A percentile compares a stretch with the other conserved stretches of the same genome.
Evolutionary conservation across 2,113 vertebrate species (phyloP).

Genomic region (Zootoca vivipara): DNA sequence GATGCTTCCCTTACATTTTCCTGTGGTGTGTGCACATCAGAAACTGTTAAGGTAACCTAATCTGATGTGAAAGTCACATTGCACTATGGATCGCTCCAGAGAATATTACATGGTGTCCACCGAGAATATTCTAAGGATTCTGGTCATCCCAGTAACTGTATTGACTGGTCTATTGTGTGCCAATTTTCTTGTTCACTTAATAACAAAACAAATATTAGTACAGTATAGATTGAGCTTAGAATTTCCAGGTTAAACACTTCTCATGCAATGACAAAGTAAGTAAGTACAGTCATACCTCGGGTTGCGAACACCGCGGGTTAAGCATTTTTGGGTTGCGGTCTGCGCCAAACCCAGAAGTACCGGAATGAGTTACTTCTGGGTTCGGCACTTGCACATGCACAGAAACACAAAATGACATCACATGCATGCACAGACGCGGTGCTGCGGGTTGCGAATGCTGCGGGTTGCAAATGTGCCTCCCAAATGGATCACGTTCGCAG

Average conservation of each 20-base stretch:
- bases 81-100: neutral
- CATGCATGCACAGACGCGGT: no score
- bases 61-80: neutral
- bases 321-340: no score
- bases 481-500: no score
- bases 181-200: conserved; percentile 12
- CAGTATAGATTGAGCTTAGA: neutral
- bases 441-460: no score
- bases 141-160: neutral
- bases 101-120: neutral
- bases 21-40: neutral
- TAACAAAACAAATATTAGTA: neutral
- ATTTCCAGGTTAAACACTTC: neutral
- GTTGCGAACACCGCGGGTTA: no score
- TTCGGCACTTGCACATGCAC: no score
- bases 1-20: neutral
- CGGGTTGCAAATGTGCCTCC: no score
- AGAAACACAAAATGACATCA: no score
- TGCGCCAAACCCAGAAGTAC: no score
- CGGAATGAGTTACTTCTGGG: no score
- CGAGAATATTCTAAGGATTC: neutral
- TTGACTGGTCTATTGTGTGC: neutral
- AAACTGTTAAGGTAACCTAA: neutral
- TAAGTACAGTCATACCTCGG: no score
- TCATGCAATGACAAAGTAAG: neutral